These are phyloP conservation scores for Pseudococcus longispinus DNA, from an alignment of 2,888 invertebrate genomes.

Conservation along the genomic window DNA sequence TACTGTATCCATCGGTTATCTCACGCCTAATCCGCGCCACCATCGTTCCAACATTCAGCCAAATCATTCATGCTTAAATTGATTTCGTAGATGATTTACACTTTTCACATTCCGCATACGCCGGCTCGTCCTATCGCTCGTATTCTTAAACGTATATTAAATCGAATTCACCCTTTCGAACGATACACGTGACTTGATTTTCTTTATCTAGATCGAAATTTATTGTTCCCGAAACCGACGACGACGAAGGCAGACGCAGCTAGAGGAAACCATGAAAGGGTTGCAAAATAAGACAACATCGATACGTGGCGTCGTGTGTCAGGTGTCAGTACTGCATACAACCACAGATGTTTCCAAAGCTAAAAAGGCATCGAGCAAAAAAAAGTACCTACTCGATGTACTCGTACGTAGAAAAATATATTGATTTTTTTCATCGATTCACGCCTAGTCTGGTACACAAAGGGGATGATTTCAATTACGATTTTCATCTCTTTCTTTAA, in stretches of 20 bases:
- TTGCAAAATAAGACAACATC: slow-evolving; percentile 16
- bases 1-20: background rate
- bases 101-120: slow-evolving; percentile 9
- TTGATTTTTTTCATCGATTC: slow-evolving; percentile 11
- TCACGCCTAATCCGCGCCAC: slow-evolving; percentile 1
- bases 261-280: background rate
- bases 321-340: background rate
- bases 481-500: background rate
- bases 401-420: background rate
- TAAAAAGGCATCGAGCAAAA: background rate
- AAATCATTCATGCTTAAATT: slow-evolving; percentile 24
- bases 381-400: background rate
- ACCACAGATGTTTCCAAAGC: slow-evolving; percentile 13
- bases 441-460: background rate
- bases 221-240: background rate
- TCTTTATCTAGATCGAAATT: slow-evolving; percentile 38
- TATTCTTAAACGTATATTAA: slow-evolving; percentile 20
- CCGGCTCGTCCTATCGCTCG: background rate
- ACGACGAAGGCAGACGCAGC: background rate
- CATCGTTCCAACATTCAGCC: background rate
- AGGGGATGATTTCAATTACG: background rate
- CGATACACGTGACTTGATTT: slow-evolving; percentile 33
- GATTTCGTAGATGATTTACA: slow-evolving; percentile 33
- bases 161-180: slow-evolving; percentile 42
- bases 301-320: background rate